Evolutionary conservation across 2,888 invertebrate genomes (phyloP).

Genomic region (Portevinia maculata): DNA sequence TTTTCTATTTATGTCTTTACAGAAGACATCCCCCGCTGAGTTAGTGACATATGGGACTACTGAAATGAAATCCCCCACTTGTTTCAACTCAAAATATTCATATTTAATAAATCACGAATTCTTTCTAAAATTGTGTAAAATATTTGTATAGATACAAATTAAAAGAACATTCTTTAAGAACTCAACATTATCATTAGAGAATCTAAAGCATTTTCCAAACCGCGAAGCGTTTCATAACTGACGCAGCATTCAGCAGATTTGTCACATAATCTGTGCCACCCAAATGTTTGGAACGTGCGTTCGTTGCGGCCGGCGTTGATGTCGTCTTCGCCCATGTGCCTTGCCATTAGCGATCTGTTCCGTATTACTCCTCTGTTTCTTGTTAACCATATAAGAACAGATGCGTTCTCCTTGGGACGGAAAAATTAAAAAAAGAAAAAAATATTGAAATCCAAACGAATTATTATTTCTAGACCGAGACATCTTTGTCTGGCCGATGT

Average conservation of each 20-base stretch:
- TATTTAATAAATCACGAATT: slow-evolving; percentile 58
- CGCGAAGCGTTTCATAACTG: slow-evolving; percentile 42
- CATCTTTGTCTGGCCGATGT: slow-evolving; percentile 77
- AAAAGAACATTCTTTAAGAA: slow-evolving; percentile 45
- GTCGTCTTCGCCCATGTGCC: slow-evolving; percentile 31
- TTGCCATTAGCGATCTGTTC: slow-evolving; percentile 24
- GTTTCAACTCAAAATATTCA: slow-evolving; percentile 17
- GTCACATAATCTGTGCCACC: slow-evolving; percentile 70
- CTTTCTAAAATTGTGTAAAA: slow-evolving; percentile 49
- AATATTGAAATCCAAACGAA: slow-evolving; percentile 59
- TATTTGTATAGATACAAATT: slow-evolving; percentile 67
- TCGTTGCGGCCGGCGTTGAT: not conserved
- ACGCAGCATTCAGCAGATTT: slow-evolving; percentile 61
- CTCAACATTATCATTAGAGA: slow-evolving; percentile 34
- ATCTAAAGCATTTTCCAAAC: slow-evolving; percentile 45
- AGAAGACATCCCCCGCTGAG: not conserved
- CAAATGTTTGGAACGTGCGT: slow-evolving; percentile 46
- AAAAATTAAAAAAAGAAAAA: slow-evolving; percentile 14
- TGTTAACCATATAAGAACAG: slow-evolving; percentile 67
- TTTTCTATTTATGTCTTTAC: too few species aligned
- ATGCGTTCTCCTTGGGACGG: slow-evolving; percentile 51
- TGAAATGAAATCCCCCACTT: slow-evolving; percentile 12
- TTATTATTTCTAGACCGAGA: slow-evolving; percentile 80
- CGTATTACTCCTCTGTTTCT: slow-evolving; percentile 60
- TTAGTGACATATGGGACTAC: not conserved